Base-by-base conservation (phyloP, 2,113 vertebrate genomes). In the Phrynosoma platyrhinos region DNA sequence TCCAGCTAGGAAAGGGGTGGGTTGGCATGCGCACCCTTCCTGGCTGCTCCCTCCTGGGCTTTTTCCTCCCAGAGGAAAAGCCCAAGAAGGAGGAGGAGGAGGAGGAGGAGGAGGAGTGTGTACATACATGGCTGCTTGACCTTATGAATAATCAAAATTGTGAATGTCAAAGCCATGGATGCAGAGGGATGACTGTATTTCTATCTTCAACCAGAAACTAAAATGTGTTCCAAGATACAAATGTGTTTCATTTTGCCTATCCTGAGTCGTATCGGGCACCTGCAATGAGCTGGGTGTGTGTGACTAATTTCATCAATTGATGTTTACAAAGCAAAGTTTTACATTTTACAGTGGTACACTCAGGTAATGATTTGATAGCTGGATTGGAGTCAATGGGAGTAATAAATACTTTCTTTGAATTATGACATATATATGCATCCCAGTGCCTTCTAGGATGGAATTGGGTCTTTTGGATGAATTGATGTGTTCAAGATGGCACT, bases 161-260 rank as follows among this genome's bases (percentile, higher is more conserved):
- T 36, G 36, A 36, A 36, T 36, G 36, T 36, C 36, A 36, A 36
- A 36, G 36, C 36, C 36, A 36, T 36, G 36, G 36, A 36, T 36
- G 36, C 36, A 36, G 36, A 36, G 36, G 36, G 36, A 36, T 2
- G 1, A 36, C 36, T 36, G 36, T 36, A 36, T 36, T 36, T 36
- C 36, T 36, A 13, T 64, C 30, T 81, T 7, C 7, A 0, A 25
- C 2, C 2, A 27, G 55, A 69, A 64, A 3, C 1, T 23, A n/a
- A n/a, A 47, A 0, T 69, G 36, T 47, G 5, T 53, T 76, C 20
- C 58, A 53, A 27, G 32, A 53, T 32, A 14, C 0, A 0, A 55
- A 53, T 2, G 2, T 25, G 27, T 30, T 74, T 30, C 18, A 21
- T 20, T n/a, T 3, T 40, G 2, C 4, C 25, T 72, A 52, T 76